phyloP scores from a whole-genome alignment of 2,888 invertebrate species.

The Drosophila borealis region DNA sequence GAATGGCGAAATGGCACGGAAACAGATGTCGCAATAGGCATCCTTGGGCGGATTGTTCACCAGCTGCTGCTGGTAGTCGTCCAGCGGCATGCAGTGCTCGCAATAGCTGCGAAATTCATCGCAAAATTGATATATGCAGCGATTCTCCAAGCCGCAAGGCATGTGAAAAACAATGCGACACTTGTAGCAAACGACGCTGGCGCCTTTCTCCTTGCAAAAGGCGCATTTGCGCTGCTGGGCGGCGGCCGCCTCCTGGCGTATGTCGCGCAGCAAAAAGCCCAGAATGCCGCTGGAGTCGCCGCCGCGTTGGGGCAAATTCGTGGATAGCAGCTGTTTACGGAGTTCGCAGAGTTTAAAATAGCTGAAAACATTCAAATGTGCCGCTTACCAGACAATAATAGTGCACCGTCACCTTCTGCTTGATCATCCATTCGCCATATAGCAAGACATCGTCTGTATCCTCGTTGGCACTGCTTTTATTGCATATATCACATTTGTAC shows the following conservation, averaged over 20 bases:
- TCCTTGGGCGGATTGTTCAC: constrained; percentile 31
- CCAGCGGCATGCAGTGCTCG: constrained; percentile 63
- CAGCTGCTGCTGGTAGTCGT: constrained; percentile 44
- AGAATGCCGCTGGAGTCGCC: constrained; percentile 89
- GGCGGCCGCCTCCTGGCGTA: constrained; percentile 88
- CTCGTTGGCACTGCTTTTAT: constrained; percentile 6
- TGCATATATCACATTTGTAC: constrained; percentile 41
- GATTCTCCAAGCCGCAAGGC: constrained; percentile 66
- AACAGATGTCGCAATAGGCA: constrained; percentile 74
- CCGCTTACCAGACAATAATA: constrained; percentile 80
- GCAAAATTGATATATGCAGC: constrained; percentile 65
- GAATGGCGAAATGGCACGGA: constrained; percentile 41
- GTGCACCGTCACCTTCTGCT: constrained; percentile 67
- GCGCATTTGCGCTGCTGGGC: constrained; percentile 65
- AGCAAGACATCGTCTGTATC: constrained; percentile 43
- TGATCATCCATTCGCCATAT: constrained; percentile 81
- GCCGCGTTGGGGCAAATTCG: constrained; percentile 89
- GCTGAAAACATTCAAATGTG: no score
- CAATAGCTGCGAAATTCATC: constrained; percentile 78
- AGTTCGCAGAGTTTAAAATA: no score
- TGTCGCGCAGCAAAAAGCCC: constrained; percentile 90
- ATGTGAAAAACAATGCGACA: constrained; percentile 77
- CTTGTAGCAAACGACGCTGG: constrained; percentile 70
- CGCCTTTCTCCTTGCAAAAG: constrained; percentile 67
- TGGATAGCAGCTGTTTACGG: constrained; percentile 87